Base-by-base conservation (phyloP, 2,113 vertebrate species). In the Phyllostomus discolor region DNA sequence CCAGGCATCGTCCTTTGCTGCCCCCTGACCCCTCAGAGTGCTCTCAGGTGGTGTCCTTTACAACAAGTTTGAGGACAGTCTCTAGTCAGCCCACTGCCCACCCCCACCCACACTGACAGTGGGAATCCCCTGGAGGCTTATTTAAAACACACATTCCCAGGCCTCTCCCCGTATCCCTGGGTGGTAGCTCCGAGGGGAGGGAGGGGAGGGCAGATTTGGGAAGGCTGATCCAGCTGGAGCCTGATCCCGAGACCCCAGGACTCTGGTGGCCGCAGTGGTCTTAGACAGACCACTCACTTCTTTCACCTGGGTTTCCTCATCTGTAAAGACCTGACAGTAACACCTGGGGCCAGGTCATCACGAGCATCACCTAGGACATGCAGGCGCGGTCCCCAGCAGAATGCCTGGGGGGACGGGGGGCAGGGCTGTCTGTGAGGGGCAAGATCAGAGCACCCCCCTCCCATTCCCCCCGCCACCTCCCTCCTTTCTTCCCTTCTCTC, bases 401-500 rank as follows among this genome's bases (percentile, higher is more conserved):
- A 33, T 22, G 52, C 41, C 8, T 64, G 20, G 43, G 73, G n/a
- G 24, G n/a, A 17, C 2, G 24, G 4, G 3, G 12, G 7, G 15
- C 41, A 9, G 10, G 33, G 64, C 48, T 50, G 1, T 48, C 5
- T 12, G 43, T 12, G 9, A 16, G 6, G 1, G 1, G 54, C 38
- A 28, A 26, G 14, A 24, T 46, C 31, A 22, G 10, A 22, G 67
- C n/a, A 20, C 8, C 5, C 52, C 24, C 11, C 67, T 1, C 28
- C 33, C 28, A 41, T 57, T 70, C 14, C 9, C 11, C 28, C n/a
- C 6, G n/a, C 50, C 33, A 4, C n/a, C 50, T 78, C 41, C n/a
- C 12, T 66, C 16, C 26, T 5, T 33, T 62, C 6, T n/a, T 7
- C n/a, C 7, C 0, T 11, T 28, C 5, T 4, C 33, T 28, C 3